These are phyloP conservation scores for Aplocera efformata DNA, from an alignment of 2,888 invertebrate species.

Conservation along the genomic window DNA sequence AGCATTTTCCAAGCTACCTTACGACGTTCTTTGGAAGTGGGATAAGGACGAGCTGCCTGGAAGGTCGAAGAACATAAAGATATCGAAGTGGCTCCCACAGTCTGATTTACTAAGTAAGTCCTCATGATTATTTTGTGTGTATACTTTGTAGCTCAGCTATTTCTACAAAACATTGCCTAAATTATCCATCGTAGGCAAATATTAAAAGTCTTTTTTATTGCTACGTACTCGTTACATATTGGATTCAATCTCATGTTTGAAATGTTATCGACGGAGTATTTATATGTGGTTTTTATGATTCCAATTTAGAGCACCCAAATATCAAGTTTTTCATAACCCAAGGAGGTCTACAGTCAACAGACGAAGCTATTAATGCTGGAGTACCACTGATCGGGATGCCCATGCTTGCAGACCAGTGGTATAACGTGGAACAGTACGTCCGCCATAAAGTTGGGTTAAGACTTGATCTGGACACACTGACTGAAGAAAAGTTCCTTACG, in stretches of 20 bases:
- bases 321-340: conserved; percentile 28
- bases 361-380: conserved; percentile 38
- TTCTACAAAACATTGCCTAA: too few species aligned
- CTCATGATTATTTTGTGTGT: too few species aligned
- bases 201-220: too few species aligned
- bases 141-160: too few species aligned
- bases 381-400: conserved; percentile 53
- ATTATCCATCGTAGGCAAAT: too few species aligned
- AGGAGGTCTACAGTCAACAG: conserved; percentile 29
- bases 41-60: conserved; percentile 42
- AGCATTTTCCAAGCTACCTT: conserved; percentile 52
- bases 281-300: too few species aligned
- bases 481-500: conserved; percentile 2
- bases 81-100: conserved; percentile 59
- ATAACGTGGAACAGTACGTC: conserved; percentile 44
- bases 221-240: too few species aligned
- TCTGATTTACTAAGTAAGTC: conserved; percentile 50
- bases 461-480: conserved; percentile 12
- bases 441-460: conserved; percentile 24
- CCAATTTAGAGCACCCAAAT: conserved; percentile 35
- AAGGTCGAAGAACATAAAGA: conserved; percentile 47
- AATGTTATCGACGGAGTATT: too few species aligned
- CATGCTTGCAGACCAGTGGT: conserved; percentile 51
- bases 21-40: conserved; percentile 63
- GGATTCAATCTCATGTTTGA: too few species aligned